Evolutionary conservation across 2,888 invertebrate species (phyloP).

Genomic region (Exephanes ischioxanthus): DNA sequence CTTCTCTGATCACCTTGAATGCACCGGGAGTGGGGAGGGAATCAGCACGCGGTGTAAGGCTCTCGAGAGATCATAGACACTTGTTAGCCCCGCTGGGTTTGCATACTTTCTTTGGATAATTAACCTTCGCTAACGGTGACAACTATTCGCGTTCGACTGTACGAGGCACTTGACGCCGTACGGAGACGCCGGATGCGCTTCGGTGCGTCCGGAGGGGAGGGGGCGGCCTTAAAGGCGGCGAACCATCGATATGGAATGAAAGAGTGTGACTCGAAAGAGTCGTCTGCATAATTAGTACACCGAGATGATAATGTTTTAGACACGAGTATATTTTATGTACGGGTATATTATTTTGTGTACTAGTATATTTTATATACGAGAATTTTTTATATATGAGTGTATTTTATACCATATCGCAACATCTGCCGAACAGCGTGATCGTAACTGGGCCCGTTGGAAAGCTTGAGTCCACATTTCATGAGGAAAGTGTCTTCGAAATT

Average conservation of each 20-base stretch:
- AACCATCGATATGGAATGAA: slow-evolving; percentile 32
- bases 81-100: slow-evolving; percentile 67
- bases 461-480: too few species aligned
- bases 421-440: too few species aligned
- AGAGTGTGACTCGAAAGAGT: neutral
- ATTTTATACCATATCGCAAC: too few species aligned
- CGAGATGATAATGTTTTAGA: neutral
- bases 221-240: neutral
- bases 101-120: slow-evolving; percentile 81
- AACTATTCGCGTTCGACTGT: neutral
- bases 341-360: neutral
- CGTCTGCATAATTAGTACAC: neutral
- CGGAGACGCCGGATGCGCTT: neutral
- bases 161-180: neutral
- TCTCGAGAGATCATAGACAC: slow-evolving; percentile 29
- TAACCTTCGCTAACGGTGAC: slow-evolving; percentile 71
- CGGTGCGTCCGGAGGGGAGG: slow-evolving; percentile 9
- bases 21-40: slow-evolving; percentile 52
- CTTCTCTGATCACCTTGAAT: slow-evolving; percentile 77
- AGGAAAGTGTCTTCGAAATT: too few species aligned
- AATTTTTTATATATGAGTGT: too few species aligned
- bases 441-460: too few species aligned
- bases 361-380: neutral
- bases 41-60: slow-evolving; percentile 18
- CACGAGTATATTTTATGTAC: neutral